Evolutionary conservation across 2,113 vertebrate species (phyloP).

Genomic region (Tauraco erythrolophus): DNA sequence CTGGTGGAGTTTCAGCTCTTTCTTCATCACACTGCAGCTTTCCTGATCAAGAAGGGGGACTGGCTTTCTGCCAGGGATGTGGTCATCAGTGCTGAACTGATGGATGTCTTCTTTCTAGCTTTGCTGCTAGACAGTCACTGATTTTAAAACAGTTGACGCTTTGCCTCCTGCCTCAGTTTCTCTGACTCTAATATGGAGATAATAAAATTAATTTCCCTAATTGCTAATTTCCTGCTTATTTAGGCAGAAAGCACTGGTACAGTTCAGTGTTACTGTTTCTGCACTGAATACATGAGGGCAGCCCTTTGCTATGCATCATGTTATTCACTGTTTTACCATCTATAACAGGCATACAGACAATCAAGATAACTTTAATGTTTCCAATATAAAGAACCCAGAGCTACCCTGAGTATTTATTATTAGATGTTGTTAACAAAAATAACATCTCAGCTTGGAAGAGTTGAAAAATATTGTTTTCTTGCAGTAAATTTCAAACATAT

Average conservation of each 20-base stretch:
- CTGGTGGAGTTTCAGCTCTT: background rate
- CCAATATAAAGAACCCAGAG: background rate
- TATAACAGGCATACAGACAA: background rate
- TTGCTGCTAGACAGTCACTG: background rate
- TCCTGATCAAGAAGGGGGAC: fast-evolving
- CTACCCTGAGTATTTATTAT: background rate
- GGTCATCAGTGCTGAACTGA: background rate
- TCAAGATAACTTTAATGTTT: background rate
- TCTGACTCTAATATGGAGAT: background rate
- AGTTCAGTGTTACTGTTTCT: background rate
- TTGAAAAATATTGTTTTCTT: background rate
- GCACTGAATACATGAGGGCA: background rate
- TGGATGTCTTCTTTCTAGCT: background rate
- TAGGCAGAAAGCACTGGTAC: background rate
- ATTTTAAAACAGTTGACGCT: background rate
- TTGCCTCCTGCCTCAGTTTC: conserved; percentile 30
- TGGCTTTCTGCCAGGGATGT: background rate
- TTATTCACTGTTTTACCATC: background rate
- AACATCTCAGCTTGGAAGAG: background rate
- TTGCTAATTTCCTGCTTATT: background rate
- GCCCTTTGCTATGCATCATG: background rate
- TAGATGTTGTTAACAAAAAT: background rate
- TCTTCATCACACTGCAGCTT: background rate
- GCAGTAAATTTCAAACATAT: background rate
- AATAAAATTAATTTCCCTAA: background rate